Evolutionary conservation across 2,113 vertebrate genomes (phyloP), one percentile per base, ranked within the genome.

Genomic region (Propithecus coquereli): DNA sequence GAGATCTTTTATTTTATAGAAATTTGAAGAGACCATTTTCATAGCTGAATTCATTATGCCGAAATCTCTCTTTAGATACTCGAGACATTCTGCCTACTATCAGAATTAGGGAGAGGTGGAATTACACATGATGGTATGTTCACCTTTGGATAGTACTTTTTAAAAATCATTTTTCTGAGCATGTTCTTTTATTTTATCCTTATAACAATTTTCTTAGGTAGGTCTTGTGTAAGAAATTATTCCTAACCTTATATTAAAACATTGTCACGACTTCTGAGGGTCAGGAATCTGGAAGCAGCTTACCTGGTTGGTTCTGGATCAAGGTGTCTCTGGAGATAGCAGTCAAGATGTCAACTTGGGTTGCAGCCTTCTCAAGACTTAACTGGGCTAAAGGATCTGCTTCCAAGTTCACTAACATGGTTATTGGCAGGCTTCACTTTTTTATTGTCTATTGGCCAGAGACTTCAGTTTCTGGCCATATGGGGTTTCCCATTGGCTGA

Each of bases 1-100:
- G 74, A 84, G n/a, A 79, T 18, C 3, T 70, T 93, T 66, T 77
- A 70, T 93, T 89, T 92, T 81, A 91, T 65, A 12, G 16, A 85
- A 66, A 90, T 80, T 88, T 86, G 47, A 86, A 57, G 18, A 70
- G 14, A 71, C 65, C 30, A 71, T 89, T 86, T 86, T 96, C 27
- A 76, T 34, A 94, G 20, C 10, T 81, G 27, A 88, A 68, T 91
- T 66, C 40, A n/a, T 91, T 61, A 74, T 61, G 12, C 40, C 52
- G 43, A 40, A 85, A 61, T 85, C 52, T 95, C 79, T 81, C 40
- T 95, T 84, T 87, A 90, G 45, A 94, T 11, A 74, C 32, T 37
- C 47, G 3, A 71, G 18, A 20, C 8, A 61, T 57, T 59, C 37
- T 89, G 23, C 30, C 18, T 73, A 54, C 27, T 66, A 50, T 54